A percentile compares a stretch with the other conserved stretches of the same genome.
Conservation (phyloP, 2,797 vertebrate species). For the Rhinophrynus dorsalis region DNA sequence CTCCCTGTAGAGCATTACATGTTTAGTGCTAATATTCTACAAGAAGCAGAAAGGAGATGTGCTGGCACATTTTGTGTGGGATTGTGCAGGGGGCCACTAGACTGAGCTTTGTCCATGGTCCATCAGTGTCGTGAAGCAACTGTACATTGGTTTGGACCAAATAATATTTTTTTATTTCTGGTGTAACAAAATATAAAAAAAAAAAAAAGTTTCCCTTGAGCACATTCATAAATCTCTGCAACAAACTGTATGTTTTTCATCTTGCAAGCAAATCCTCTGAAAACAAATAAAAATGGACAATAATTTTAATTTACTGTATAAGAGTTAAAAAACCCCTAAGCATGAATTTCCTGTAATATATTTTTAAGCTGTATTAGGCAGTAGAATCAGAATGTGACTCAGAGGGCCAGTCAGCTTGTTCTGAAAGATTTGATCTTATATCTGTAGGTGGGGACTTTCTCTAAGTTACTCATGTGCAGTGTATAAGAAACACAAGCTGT, state of each 20-base stretch:
- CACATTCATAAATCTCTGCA: neutral
- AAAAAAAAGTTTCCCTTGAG: too few species aligned
- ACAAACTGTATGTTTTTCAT: neutral
- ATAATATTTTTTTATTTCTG: too few species aligned
- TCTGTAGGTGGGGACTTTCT: slow-evolving; percentile 33
- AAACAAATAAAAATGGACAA: neutral
- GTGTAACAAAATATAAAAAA: too few species aligned
- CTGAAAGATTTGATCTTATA: neutral
- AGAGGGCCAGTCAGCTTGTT: slow-evolving; percentile 1
- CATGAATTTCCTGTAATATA: neutral
- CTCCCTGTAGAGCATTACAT: too few species aligned
- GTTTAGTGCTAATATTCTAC: too few species aligned
- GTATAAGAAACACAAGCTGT: neutral
- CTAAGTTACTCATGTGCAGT: neutral
- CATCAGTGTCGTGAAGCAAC: too few species aligned
- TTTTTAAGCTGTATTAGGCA: neutral
- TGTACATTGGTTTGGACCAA: too few species aligned
- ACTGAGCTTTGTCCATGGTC: too few species aligned
- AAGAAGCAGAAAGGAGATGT: too few species aligned
- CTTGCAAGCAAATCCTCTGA: neutral
- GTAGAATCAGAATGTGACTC: neutral
- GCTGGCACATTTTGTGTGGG: too few species aligned
- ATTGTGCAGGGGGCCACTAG: too few species aligned
- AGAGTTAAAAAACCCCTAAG: neutral
- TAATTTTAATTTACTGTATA: neutral